phyloP scores from a whole-genome alignment of 2,888 invertebrate genomes.

The Eilema caniola region DNA sequence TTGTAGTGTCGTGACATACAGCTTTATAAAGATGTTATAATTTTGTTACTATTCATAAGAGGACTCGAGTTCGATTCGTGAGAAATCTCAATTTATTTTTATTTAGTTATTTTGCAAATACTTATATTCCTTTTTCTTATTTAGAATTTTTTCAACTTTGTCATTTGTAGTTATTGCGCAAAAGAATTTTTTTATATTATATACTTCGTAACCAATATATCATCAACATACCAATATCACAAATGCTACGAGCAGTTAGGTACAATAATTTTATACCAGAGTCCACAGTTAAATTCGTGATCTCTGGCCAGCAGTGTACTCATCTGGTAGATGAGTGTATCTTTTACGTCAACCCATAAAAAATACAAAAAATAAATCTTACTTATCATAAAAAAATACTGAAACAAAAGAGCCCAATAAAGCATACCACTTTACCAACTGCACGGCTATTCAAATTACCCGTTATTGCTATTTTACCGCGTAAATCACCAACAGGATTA shows the following conservation, averaged over 20 bases:
- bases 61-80: too few relatives aligned
- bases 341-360: background rate
- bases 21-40: too few relatives aligned
- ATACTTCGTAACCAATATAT: too few relatives aligned
- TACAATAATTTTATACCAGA: background rate
- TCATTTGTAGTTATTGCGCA: too few relatives aligned
- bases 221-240: too few relatives aligned
- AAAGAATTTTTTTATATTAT: too few relatives aligned
- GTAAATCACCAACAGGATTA: constrained; percentile 56
- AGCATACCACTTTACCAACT: constrained; percentile 26
- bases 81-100: too few relatives aligned
- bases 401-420: constrained; percentile 27
- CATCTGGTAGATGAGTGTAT: background rate
- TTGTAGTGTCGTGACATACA: too few relatives aligned
- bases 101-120: too few relatives aligned
- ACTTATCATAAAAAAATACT: background rate
- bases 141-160: too few relatives aligned
- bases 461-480: constrained; percentile 48
- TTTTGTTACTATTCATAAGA: too few relatives aligned
- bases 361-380: background rate
- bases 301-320: background rate
- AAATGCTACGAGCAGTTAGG: background rate
- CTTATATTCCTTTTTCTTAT: too few relatives aligned
- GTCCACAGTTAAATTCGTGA: background rate
- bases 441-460: constrained; percentile 53